Base-by-base conservation (phyloP, 2,888 invertebrate genomes). In the Apamea sordens region DNA sequence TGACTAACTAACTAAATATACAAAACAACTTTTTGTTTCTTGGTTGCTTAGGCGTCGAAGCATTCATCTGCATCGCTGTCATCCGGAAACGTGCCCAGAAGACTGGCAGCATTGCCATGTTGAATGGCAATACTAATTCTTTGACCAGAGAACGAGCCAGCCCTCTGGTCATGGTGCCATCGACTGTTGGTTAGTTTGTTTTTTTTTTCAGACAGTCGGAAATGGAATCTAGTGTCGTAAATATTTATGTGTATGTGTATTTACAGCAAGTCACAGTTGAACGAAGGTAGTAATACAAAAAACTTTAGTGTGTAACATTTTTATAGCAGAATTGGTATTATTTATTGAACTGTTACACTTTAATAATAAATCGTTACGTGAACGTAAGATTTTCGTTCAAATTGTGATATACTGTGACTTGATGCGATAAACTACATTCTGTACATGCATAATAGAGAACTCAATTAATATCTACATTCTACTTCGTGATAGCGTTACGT, bases 311-410 rank as follows among this genome's bases (percentile, higher is more conserved):
- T 44, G 28, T 79, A 79, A 73, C 21, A 61, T 64, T 69, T 77
- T 65, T 70, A 65, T 74, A 61, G 70, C 44, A n/a, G 50, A 67
- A 73, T 64, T 28, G 53, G 28, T 77, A 5, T 65, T 72, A 74
- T 74, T 67, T 64, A 67, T 81, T 71, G 70, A 74, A 61, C 50
- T 67, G 63, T 72, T 64, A 64, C 44, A 75, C 10, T 72, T 70
- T 73, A 73, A 70, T 50, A 65, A 68, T 56, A 6, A 79, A 63
- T 80, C 4, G 73, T 82, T 82, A 79, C 79, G 79, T 86, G 73
- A 69, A 28, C 47, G 41, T 28, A 47, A 21, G 41, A 53, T 68
- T 73, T 71, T 68, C 13, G 53, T 71, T n/a, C 10, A 50, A 21
- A 68, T 59, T 64, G 13, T 73, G 10, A 11, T 67, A 44, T 67